Evolutionary conservation across 2,888 invertebrate genomes (phyloP), one percentile per base, ranked within the genome.

Genomic region (Aspidiotus rigidus): DNA sequence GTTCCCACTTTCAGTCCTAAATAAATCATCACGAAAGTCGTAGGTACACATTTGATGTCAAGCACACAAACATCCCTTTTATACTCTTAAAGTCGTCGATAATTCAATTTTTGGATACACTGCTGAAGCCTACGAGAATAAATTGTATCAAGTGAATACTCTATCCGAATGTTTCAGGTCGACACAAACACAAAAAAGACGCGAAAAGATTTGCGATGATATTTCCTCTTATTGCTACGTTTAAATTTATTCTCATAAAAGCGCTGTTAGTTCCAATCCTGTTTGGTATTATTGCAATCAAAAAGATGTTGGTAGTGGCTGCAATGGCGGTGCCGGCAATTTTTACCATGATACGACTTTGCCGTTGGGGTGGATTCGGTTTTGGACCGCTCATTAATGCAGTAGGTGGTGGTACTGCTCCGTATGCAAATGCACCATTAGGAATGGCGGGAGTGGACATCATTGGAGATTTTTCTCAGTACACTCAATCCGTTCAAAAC

Each of bases 241-340:
- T 73, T 64, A 73, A 73, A 70, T 72, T 73, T 49, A 69, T 72
- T 9, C 56, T 72, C 55, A 72, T 73, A 71, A 85, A 86, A 74
- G 75, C 85, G 11, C 75, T 86, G 56, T 77, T 86, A 39, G 78
- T 85, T 1, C 84, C 86, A 0, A 81, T 86, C 6, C 79, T 86
- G 5, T 77, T 85, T 10, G 80, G 83, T 1, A 83, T 87, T 0
- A 77, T 87, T 73, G 80, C 85, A 74, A 85, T 86, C 72, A 87
- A 87, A 78, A 87, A 86, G 74, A 77, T 86, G 3, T 77, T 87
- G 11, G 77, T 86, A 5, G 76, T 85, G 0, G 85, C 82, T 9
- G 84, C 85, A 0, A 74, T 87, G 10, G 76, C 85, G 41, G 75
- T 85, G 17, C 86, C 87, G 0, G 82, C 84, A 61, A 75, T 86